Evolutionary conservation across 2,113 vertebrate species (phyloP).

Genomic region (Syngnathus floridae): DNA sequence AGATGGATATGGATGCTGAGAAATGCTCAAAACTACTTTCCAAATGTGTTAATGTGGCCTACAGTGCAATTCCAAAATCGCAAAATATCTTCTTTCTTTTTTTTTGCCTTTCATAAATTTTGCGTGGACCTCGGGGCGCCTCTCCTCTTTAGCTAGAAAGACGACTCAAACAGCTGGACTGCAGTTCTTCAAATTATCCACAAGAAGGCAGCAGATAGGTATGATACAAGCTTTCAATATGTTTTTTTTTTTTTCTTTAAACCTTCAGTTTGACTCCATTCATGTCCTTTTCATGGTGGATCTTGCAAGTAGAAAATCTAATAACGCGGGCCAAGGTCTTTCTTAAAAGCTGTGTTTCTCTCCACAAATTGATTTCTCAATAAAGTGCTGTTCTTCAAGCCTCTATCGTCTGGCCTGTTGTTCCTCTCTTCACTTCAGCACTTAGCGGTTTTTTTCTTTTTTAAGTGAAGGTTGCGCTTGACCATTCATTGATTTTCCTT

Average conservation of each 20-base stretch:
- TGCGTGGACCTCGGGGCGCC: background rate
- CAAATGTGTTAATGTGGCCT: no score
- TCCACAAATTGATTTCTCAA: constrained; percentile 54
- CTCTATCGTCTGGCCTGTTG: constrained; percentile 38
- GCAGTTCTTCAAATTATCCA: constrained; percentile 24
- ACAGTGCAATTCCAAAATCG: no score
- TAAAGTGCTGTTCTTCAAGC: constrained; percentile 44
- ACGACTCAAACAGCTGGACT: background rate
- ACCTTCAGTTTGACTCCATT: constrained; percentile 8
- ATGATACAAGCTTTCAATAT: background rate
- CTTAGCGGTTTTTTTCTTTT: constrained; percentile 46
- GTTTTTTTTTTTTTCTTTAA: background rate
- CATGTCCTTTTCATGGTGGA: background rate
- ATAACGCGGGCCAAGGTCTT: constrained; percentile 27
- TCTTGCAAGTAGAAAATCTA: constrained; percentile 19
- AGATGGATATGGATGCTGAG: no score
- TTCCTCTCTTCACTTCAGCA: constrained; percentile 48
- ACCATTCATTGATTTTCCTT: constrained; percentile 78
- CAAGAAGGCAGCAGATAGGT: constrained; percentile 43
- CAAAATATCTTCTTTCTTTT: no score
- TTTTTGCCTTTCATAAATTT: background rate
- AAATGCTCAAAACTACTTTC: no score
- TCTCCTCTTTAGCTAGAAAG: background rate
- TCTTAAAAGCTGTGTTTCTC: constrained; percentile 45
- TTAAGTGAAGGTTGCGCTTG: constrained; percentile 73